phyloP scores from a whole-genome alignment of 64 coral and sea anemone genomes.

The Actinia equina region DNA sequence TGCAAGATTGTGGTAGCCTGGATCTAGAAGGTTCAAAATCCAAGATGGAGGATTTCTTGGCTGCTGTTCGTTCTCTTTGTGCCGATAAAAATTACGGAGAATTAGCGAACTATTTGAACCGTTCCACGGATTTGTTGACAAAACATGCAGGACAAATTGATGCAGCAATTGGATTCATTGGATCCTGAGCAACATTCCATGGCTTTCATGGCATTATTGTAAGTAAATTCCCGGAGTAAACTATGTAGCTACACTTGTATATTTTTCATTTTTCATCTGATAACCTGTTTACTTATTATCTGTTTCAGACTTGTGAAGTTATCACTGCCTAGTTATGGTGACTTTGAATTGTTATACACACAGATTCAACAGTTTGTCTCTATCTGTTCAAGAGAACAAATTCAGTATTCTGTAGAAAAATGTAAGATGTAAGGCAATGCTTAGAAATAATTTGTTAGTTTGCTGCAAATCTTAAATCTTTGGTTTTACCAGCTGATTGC shows the following conservation, averaged over 20 bases:
- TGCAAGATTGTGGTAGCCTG: not conserved
- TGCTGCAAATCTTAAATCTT: not conserved
- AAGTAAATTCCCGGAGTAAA: slow-evolving; percentile 49
- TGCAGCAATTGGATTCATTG: slow-evolving; percentile 81
- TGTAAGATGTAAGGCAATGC: slow-evolving; percentile 76
- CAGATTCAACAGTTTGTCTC: slow-evolving; percentile 96
- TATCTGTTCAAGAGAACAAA: slow-evolving; percentile 87
- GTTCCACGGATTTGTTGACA: slow-evolving; percentile 73
- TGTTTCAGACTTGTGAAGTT: slow-evolving; percentile 78
- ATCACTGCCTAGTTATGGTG: slow-evolving; percentile 84
- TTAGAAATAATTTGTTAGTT: not conserved
- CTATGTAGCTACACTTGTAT: not conserved
- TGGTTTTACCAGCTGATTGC: too few relatives aligned
- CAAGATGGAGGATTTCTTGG: slow-evolving; percentile 98
- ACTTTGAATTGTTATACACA: slow-evolving; percentile 87
- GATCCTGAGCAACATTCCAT: slow-evolving; percentile 97
- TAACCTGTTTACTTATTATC: not conserved
- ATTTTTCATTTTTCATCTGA: slow-evolving; percentile 14
- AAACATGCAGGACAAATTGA: slow-evolving; percentile 91
- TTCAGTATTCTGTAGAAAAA: slow-evolving; percentile 93
- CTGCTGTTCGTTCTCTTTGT: slow-evolving; percentile 84
- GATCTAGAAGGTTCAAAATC: slow-evolving; percentile 3
- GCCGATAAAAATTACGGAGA: slow-evolving; percentile 94
- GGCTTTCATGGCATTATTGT: slow-evolving; percentile 95
- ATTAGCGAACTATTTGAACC: slow-evolving; percentile 89